phyloP scores from a whole-genome alignment of 1,140 invertebrate species.

The Leptopilina boulardi region DNA sequence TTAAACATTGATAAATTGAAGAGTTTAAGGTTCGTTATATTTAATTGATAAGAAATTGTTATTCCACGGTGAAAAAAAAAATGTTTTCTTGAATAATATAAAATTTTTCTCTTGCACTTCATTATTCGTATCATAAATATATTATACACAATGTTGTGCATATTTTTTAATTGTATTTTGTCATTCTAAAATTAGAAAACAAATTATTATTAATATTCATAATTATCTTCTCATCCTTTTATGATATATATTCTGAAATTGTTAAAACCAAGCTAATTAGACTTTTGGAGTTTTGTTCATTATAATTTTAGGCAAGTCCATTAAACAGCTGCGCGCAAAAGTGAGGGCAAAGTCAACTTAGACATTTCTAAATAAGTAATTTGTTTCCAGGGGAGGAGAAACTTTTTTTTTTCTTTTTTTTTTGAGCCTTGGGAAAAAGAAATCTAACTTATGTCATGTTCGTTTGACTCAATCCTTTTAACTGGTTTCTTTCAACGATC shows the following conservation, averaged over 20 bases:
- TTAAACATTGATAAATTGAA: no score
- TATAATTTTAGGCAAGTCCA: neutral
- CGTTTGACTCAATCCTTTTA: constrained; percentile 8
- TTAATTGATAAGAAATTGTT: no score
- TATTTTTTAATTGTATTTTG: no score
- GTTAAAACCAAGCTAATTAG: neutral
- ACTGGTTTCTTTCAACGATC: constrained; percentile 13
- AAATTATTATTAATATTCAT: neutral
- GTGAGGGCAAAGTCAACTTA: neutral
- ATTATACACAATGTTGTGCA: no score
- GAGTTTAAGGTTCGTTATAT: no score
- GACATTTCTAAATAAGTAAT: neutral
- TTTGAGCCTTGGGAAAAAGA: constrained; percentile 12
- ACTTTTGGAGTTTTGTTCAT: constrained; percentile 9
- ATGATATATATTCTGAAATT: neutral
- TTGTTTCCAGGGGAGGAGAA: neutral
- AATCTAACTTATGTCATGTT: constrained; percentile 19
- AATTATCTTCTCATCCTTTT: neutral
- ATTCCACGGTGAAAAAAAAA: no score
- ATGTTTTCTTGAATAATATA: no score
- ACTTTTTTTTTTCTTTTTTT: neutral
- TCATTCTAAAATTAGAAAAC: neutral
- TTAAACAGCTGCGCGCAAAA: neutral
- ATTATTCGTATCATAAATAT: no score
- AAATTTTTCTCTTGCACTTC: no score